Percentiles rank a stretch among this genome's conserved stretches.
These are phyloP conservation scores for Mastacembelus armatus DNA, from an alignment of 2,797 vertebrate genomes.

Conservation along the genomic window DNA sequence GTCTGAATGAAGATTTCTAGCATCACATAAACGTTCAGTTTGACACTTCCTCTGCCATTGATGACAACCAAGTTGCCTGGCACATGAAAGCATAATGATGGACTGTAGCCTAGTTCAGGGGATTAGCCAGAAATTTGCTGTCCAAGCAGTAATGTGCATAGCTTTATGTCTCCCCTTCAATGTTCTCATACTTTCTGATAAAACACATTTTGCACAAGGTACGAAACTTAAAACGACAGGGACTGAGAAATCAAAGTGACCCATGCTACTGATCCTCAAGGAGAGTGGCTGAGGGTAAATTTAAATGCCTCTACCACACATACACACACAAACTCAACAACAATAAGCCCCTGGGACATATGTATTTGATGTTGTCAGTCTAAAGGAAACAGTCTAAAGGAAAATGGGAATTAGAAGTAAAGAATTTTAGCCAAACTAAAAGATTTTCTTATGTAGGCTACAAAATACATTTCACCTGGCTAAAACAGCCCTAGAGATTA, in stretches of 20 bases:
- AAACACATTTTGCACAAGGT: slow-evolving; percentile 53
- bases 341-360: slow-evolving; percentile 35
- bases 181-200: slow-evolving; percentile 37
- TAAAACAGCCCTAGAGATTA: slow-evolving; percentile 3
- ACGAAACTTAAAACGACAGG: slow-evolving; percentile 60
- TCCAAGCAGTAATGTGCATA: slow-evolving; percentile 37
- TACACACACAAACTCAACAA: slow-evolving; percentile 34
- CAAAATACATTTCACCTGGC: slow-evolving; percentile 25
- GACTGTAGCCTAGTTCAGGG: slow-evolving; percentile 53
- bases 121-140: slow-evolving; percentile 68
- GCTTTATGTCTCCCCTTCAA: slow-evolving; percentile 3
- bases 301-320: slow-evolving; percentile 48
- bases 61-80: slow-evolving; percentile 59
- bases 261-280: slow-evolving; percentile 44
- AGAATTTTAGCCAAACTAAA: slow-evolving; percentile 26
- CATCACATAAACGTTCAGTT: slow-evolving; percentile 61
- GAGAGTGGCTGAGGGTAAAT: slow-evolving; percentile 40
- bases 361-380: slow-evolving; percentile 47
- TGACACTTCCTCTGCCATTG: slow-evolving; percentile 66
- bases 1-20: background rate
- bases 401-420: slow-evolving; percentile 43
- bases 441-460: slow-evolving; percentile 7
- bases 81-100: slow-evolving; percentile 75
- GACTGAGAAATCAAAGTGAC: slow-evolving; percentile 64
- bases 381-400: slow-evolving; percentile 44